Evolutionary conservation across 2,888 invertebrate species (phyloP).

Genomic region (Drosophila meridionalis): DNA sequence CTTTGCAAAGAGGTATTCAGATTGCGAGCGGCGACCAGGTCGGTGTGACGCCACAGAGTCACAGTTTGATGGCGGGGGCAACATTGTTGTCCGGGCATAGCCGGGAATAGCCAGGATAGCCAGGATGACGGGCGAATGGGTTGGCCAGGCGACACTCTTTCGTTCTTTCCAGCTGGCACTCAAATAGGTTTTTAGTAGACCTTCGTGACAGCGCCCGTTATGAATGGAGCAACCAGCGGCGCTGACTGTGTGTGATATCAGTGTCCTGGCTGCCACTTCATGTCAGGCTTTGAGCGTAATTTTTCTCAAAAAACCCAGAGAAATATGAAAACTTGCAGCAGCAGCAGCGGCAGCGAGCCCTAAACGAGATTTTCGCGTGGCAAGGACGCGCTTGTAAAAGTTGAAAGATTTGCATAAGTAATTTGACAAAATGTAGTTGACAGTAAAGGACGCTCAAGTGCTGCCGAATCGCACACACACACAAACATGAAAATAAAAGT

Average conservation of each 20-base stretch:
- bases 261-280: conserved; percentile 65
- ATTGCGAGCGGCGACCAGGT: conserved; percentile 24
- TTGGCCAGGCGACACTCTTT: conserved; percentile 18
- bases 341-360: conserved; percentile 32
- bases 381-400: conserved; percentile 76
- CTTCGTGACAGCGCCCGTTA: conserved; percentile 45
- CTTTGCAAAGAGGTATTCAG: conserved; percentile 69
- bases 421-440: conserved; percentile 82
- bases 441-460: conserved; percentile 72
- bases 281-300: conserved; percentile 74
- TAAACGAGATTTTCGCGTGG: conserved; percentile 75
- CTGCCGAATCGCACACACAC: conserved; percentile 51
- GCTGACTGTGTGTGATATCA: conserved; percentile 65
- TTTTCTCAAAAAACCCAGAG: conserved; percentile 49
- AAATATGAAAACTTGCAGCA: conserved; percentile 33
- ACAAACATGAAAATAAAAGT: conserved; percentile 44
- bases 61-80: conserved; percentile 49
- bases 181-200: conserved; percentile 75
- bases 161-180: conserved; percentile 28
- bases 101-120: conserved; percentile 19
- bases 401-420: conserved; percentile 82
- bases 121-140: background rate
- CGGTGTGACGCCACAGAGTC: conserved; percentile 50
- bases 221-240: conserved; percentile 49
- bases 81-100: conserved; percentile 64